Conservation (phyloP, 1,140 invertebrate species). For the Drosophila repletoides region DNA sequence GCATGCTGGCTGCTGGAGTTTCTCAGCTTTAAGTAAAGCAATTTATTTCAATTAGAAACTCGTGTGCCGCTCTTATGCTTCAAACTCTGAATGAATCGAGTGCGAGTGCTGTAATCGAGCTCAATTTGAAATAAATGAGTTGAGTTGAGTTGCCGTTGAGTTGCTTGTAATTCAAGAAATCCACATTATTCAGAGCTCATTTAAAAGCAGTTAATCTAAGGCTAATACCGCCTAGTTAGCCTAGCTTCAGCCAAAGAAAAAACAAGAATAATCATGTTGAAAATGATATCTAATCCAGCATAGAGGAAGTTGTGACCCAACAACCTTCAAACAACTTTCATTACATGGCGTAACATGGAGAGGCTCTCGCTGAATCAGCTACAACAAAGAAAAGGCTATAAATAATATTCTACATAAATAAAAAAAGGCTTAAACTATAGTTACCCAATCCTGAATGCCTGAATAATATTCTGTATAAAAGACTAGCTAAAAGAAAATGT, state of each 20-base stretch:
- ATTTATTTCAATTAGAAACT: conserved; percentile 81
- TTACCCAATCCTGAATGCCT: no score
- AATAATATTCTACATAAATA: no score
- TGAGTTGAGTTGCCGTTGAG: no score
- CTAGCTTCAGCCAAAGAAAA: neutral
- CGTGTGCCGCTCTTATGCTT: conserved; percentile 35
- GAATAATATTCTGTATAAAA: no score
- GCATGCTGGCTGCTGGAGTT: conserved; percentile 49
- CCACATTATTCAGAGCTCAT: conserved; percentile 7
- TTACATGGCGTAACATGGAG: conserved; percentile 32
- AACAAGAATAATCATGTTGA: neutral
- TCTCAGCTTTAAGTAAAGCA: conserved; percentile 33
- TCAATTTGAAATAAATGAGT: conserved; percentile 50
- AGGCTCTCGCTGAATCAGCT: no score
- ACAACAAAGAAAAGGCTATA: no score
- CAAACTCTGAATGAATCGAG: no score
- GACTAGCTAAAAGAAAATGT: no score
- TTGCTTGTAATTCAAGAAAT: conserved; percentile 11
- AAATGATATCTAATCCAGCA: conserved; percentile 4
- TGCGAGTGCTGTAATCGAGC: conserved; percentile 21
- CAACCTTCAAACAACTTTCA: conserved; percentile 76
- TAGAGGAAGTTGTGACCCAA: conserved; percentile 56
- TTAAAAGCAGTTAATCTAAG: conserved; percentile 26
- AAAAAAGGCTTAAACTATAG: no score
- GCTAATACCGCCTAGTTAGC: neutral